phyloP scores from a whole-genome alignment of 2,888 invertebrate species.

The Synanthedon tipuliformis region DNA sequence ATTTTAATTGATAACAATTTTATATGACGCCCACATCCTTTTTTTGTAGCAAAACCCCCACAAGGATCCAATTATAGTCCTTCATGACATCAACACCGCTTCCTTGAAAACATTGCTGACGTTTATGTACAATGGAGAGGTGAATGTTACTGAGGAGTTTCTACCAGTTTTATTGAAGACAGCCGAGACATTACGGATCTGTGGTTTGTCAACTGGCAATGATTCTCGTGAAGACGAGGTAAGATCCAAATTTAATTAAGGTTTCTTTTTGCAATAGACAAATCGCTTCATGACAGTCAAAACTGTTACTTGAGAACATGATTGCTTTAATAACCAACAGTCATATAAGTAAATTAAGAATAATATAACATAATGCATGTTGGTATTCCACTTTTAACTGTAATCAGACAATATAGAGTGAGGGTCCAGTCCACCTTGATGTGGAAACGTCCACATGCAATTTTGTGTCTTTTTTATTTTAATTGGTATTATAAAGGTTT shows the following conservation, averaged over 20 bases:
- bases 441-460: too few species aligned
- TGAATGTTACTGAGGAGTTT: constrained; percentile 78
- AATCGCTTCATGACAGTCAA: too few species aligned
- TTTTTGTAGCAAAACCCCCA: constrained; percentile 77
- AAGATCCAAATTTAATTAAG: constrained; percentile 1
- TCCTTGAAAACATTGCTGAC: constrained; percentile 74
- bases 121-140: constrained; percentile 82
- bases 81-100: constrained; percentile 76
- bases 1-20: constrained; percentile 6
- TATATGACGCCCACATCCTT: constrained; percentile 48
- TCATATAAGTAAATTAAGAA: too few species aligned
- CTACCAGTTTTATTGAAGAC: constrained; percentile 75
- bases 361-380: too few species aligned
- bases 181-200: constrained; percentile 76
- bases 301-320: too few species aligned
- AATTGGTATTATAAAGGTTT: too few species aligned
- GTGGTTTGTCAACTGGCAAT: constrained; percentile 74
- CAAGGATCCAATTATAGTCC: constrained; percentile 79
- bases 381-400: too few species aligned
- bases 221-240: constrained; percentile 51
- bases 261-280: too few species aligned
- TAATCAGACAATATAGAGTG: too few species aligned
- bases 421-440: too few species aligned
- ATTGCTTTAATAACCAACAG: too few species aligned
- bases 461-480: too few species aligned